Evolutionary conservation across 2,888 invertebrate species (phyloP), one percentile per base, ranked within the genome.

Genomic region (Chironomus riparius): DNA sequence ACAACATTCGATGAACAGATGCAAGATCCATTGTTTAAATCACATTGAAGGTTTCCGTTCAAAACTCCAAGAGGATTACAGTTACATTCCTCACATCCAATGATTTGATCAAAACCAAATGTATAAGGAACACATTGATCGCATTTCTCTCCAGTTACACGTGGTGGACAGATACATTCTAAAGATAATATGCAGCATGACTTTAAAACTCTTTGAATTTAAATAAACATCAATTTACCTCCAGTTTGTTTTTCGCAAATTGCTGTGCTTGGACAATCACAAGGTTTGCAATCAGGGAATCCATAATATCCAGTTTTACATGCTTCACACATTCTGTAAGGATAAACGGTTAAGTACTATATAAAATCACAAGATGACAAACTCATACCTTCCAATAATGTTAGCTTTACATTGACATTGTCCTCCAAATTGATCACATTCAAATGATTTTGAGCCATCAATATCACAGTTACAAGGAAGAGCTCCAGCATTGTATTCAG

Each of bases 401-500:
- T 98, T 92, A 0, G 91, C 88, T 80, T 91, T 91, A 83, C 99
- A 99, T 4, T 90, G 89, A 82, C 99, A 99, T 83, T 98, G 97
- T 0, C 99, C 99, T 0, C 99, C 99, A 82, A 97, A 98, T 56
- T 91, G 88, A 78, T 93, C 91, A 82, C 99, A 99, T 79, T 93
- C 91, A 81, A 97, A 92, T 80, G 91, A 92, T 0, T 86, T 88
- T 0, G 97, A 94, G 0, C 98, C 98, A 77, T 90, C 90, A 80
- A 90, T 91, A 82, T 97, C 92, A 82, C 99, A 99, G 78, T 90
- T 87, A 80, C 99, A 99, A 0, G 91, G 88, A 62, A 95, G 82
- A 0, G 98, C 97, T 0, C 97, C 97, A 79, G 92, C 92, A 83
- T 99, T 99, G 85, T 97, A 98, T 77, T 95, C 94, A 0, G 97